Base-by-base conservation (phyloP, 2,888 invertebrate species). In the Scrobipalpa costella region DNA sequence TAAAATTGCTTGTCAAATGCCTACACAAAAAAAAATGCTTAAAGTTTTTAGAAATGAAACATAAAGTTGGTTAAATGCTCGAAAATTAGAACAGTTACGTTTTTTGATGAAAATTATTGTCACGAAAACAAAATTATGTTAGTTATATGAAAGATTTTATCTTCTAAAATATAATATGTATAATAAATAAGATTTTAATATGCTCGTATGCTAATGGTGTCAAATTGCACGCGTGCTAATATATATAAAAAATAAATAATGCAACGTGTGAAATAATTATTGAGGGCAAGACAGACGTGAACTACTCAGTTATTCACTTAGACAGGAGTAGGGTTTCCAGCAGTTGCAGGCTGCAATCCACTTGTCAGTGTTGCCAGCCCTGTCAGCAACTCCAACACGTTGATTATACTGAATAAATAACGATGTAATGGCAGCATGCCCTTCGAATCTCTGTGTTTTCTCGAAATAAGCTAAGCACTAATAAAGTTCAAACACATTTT, bases 211-310 rank as follows among this genome's bases (percentile, higher is more conserved):
- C 88, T 88, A 81, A 81, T 80, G 75, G 85, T 88, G 88, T 88
- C 83, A 85, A 85, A 85, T 73, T 84, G 89, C 90, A 90, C 90
- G 90, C 89, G 84, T 86, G 86, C 86, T 85, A 75, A 79, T 76
- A 75, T 74, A 73, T 71, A 65, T 73, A 40, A n/a, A 47, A 21
- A 63, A 66, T 65, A 66, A 61, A 63, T 11, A 17, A 47, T 61
- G 33, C 60, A 62, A 63, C 52, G 52, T 67, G 38, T 59, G 69
- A 77, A 73, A 73, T 40, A 21, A 57, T 44, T n/a, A 49, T 34
- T 49, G 34, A 38, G n/a, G n/a, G n/a, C 27, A 27, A 27, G n/a
- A n/a, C n/a, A 27, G 27, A 27, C 27, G 27, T 27, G 27, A 27
- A 27, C 27, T 27, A 27, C 27, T 27, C 27, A 27, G 27, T 27